Base-by-base conservation (phyloP, 2,888 invertebrate genomes). In the Polymixis lichenea region DNA sequence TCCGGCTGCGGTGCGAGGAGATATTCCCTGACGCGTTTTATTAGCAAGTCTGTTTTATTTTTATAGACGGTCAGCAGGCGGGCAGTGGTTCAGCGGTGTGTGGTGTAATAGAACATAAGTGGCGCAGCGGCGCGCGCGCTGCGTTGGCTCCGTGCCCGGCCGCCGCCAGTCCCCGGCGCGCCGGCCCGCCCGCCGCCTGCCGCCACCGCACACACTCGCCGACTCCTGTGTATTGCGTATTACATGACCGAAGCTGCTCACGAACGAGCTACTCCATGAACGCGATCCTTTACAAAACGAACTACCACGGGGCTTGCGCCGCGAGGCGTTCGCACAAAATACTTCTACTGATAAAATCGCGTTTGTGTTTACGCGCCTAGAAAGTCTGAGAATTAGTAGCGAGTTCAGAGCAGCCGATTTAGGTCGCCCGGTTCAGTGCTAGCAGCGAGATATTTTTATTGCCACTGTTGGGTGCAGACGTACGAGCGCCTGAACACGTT, bases 381-480 rank as follows among this genome's bases (percentile, higher is more conserved):
- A 91, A 90, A 92, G 89, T 90, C 90, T 85, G 89, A 89, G 87
- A 90, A 89, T 89, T 89, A 89, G 92, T 90, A 87, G 90, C 91
- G 91, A 91, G 89, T 91, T 88, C 88, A 87, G 88, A 92, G 92
- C 92, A 88, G 93, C 92, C 90, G 94, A 96, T 95, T 92, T 96
- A 95, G 96, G 96, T 96, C 96, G 95, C 96, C 96, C 96, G 96
- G 96, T 93, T 94, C 94, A 90, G 93, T 91, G 93, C 94, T 94
- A 93, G 95, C 94, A 94, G 95, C 93, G 95, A 93, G 96, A 95
- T 96, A 96, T 96, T 96, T 96, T 96, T 96, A 96, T 95, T 95
- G 92, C 94, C 92, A 93, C 94, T 92, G 94, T 94, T 93, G 91
- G 93, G 93, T 94, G 94, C 94, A 95, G 93, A 95, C 94, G 93